Evolutionary conservation across 2,888 invertebrate genomes (phyloP).

Genomic region (Drosophila paracracens): DNA sequence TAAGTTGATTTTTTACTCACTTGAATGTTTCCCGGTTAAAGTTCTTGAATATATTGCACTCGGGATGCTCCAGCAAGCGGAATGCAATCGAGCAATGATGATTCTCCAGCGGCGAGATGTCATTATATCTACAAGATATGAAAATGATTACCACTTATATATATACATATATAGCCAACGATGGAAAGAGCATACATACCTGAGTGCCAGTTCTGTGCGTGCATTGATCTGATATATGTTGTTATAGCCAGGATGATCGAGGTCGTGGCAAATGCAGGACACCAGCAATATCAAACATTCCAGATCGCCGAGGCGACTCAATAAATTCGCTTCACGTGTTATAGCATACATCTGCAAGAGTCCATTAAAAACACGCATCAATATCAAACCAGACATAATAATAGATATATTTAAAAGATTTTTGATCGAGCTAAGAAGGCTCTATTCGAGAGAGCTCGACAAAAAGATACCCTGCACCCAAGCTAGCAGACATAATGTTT

Average conservation of each 20-base stretch:
- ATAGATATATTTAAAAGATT: background rate
- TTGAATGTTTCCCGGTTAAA: conserved; percentile 88
- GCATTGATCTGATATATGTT: conserved; percentile 94
- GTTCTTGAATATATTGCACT: conserved; percentile 92
- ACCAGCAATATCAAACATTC: conserved; percentile 91
- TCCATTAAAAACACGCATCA: background rate
- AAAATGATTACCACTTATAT: too few relatives aligned
- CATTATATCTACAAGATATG: conserved; percentile 88
- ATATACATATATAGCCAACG: background rate
- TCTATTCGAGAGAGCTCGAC: background rate
- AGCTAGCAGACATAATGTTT: background rate
- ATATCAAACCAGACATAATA: background rate
- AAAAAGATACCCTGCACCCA: accelerated
- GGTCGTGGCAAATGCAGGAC: conserved; percentile 92
- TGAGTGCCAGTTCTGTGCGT: conserved; percentile 91
- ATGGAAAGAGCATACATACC: conserved; percentile 81
- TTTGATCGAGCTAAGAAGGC: background rate
- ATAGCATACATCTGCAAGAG: conserved; percentile 91
- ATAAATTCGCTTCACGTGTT: conserved; percentile 90
- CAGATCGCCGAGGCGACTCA: conserved; percentile 89
- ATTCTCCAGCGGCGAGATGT: conserved; percentile 94
- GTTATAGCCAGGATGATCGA: conserved; percentile 92
- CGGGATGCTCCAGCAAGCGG: conserved; percentile 91
- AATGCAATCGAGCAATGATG: conserved; percentile 95
- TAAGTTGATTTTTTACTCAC: conserved; percentile 74